Percentiles rank a stretch among this genome's conserved stretches.
phyloP scores from a whole-genome alignment of 2,888 invertebrate genomes.

The Amiota communis region DNA sequence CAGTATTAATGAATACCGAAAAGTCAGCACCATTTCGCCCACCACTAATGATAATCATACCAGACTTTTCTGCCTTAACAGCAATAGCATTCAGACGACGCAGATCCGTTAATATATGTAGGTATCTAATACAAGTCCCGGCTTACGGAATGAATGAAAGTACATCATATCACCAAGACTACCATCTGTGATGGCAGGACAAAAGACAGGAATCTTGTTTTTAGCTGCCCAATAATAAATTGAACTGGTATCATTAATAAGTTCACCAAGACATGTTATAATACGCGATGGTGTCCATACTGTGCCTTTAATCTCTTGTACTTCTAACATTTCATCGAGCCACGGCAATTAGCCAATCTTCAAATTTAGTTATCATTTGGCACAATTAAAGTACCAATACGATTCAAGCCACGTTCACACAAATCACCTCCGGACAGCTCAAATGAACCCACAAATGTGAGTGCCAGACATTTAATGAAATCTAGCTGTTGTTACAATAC shows the following conservation, averaged over 20 bases:
- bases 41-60: constrained; percentile 96
- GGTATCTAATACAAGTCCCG: constrained; percentile 94
- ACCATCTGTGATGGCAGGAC: constrained; percentile 98
- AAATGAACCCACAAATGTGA: constrained; percentile 95
- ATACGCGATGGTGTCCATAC: constrained; percentile 95
- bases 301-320: constrained; percentile 83
- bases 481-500: constrained; percentile 98
- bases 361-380: constrained; percentile 98
- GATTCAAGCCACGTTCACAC: constrained; percentile 88
- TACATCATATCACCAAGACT: constrained; percentile 99
- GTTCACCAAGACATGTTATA: constrained; percentile 86
- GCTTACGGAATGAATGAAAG: constrained; percentile 94
- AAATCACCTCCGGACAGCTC: constrained; percentile 85
- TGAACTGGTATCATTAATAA: constrained; percentile 91
- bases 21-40: constrained; percentile 99
- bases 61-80: constrained; percentile 92
- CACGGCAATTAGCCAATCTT: constrained; percentile 96
- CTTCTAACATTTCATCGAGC: constrained; percentile 89
- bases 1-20: constrained; percentile 95
- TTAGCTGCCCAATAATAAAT: constrained; percentile 98
- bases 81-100: constrained; percentile 93
- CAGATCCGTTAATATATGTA: constrained; percentile 94
- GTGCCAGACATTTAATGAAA: constrained; percentile 97
- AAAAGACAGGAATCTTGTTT: constrained; percentile 97
- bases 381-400: constrained; percentile 91